Conservation (phyloP, 2,888 invertebrate genomes). For the Atherix ibis region DNA sequence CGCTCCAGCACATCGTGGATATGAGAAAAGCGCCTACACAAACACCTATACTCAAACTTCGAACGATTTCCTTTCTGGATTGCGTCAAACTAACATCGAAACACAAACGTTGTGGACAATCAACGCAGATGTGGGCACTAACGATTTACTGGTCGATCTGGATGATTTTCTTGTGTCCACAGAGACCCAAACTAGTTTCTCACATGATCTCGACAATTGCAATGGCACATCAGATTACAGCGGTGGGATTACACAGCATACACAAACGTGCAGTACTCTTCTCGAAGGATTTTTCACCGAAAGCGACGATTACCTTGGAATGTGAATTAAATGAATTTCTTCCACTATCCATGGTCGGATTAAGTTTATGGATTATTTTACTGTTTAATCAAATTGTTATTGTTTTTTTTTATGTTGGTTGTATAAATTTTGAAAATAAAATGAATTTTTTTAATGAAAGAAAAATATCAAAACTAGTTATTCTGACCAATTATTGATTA, state of each 20-base stretch:
- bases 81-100: slow-evolving; percentile 37
- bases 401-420: too few relatives aligned
- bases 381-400: too few relatives aligned
- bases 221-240: slow-evolving; percentile 10
- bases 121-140: too few relatives aligned
- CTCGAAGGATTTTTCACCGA: slow-evolving; percentile 22
- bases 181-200: slow-evolving; percentile 40
- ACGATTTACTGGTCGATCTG: too few relatives aligned
- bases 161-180: slow-evolving; percentile 41
- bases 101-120: slow-evolving; percentile 39
- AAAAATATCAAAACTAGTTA: too few relatives aligned
- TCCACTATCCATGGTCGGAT: too few relatives aligned
- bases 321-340: too few relatives aligned
- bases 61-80: slow-evolving; percentile 30
- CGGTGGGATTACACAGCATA: slow-evolving; percentile 24
- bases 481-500: too few relatives aligned
- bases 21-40: slow-evolving; percentile 31
- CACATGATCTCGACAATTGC: slow-evolving; percentile 20
- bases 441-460: too few relatives aligned
- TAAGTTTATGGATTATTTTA: too few relatives aligned
- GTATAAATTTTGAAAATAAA: too few relatives aligned
- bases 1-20: slow-evolving; percentile 15
- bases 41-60: not conserved
- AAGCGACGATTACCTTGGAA: too few relatives aligned
- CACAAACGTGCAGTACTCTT: slow-evolving; percentile 27